phyloP scores from a whole-genome alignment of 2,797 vertebrate species.

The Pampus argenteus region DNA sequence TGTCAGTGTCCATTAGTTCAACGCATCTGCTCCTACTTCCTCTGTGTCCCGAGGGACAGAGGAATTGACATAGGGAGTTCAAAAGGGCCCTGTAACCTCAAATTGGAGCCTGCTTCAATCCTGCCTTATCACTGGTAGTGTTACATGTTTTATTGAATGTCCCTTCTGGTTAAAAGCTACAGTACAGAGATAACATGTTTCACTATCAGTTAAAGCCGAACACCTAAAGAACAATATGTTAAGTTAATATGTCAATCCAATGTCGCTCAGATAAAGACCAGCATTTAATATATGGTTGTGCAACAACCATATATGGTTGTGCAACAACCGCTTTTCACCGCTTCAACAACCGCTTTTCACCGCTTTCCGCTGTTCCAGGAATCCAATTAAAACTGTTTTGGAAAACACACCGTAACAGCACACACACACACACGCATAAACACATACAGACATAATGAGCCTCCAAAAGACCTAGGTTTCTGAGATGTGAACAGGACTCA shows the following conservation, averaged over 20 bases:
- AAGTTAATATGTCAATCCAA: not conserved
- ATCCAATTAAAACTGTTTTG: conserved; percentile 65
- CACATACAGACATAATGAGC: conserved; percentile 37
- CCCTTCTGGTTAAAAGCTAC: conserved; percentile 14
- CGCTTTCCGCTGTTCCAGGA: conserved; percentile 56
- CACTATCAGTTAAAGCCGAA: not conserved
- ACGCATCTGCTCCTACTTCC: conserved; percentile 81
- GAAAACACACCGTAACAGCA: conserved; percentile 45
- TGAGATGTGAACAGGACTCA: not conserved
- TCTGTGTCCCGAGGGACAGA: conserved; percentile 58
- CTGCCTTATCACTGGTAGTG: conserved; percentile 30
- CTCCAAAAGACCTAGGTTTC: conserved; percentile 27
- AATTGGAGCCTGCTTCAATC: conserved; percentile 60
- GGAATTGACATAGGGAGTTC: conserved; percentile 79
- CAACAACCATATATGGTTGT: too few species aligned
- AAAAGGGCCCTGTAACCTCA: conserved; percentile 70
- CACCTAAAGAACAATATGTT: conserved; percentile 2
- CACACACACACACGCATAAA: conserved; percentile 18
- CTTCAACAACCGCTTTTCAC: too few species aligned
- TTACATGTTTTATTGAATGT: conserved; percentile 29
- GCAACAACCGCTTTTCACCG: too few species aligned
- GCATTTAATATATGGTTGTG: not conserved
- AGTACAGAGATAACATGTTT: not conserved
- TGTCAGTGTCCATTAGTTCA: conserved; percentile 72
- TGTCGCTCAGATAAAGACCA: not conserved